Evolutionary conservation across 2,797 vertebrate genomes (phyloP).

Genomic region (Epinephelus coioides): DNA sequence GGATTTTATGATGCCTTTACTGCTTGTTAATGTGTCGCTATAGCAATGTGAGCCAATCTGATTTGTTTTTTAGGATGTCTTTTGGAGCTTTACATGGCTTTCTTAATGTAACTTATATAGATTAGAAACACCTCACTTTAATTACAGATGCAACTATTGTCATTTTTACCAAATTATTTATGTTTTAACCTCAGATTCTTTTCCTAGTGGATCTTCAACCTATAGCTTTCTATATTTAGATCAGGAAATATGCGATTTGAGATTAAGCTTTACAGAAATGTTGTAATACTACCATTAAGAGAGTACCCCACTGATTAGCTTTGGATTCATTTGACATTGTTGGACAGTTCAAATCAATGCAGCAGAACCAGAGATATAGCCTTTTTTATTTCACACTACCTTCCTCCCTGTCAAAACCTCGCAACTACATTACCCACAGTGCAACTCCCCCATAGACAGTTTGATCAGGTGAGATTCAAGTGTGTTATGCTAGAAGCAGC

Average conservation of each 20-base stretch:
- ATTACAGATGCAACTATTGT: not conserved
- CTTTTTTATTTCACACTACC: not conserved
- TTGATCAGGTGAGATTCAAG: too few species aligned
- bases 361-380: not conserved
- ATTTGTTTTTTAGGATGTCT: conserved; percentile 15
- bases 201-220: not conserved
- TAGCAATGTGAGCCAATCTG: not conserved
- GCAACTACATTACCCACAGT: too few species aligned
- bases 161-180: not conserved
- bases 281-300: not conserved
- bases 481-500: too few species aligned
- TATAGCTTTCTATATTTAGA: too few species aligned
- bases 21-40: conserved; percentile 11
- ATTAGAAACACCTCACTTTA: not conserved
- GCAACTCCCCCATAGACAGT: too few species aligned
- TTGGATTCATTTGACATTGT: not conserved
- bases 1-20: not conserved
- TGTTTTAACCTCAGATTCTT: not conserved
- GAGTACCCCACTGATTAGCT: not conserved
- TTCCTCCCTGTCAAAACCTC: too few species aligned
- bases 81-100: not conserved
- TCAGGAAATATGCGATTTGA: not conserved
- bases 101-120: not conserved
- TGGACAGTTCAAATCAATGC: not conserved
- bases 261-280: not conserved